Percentiles rank a stretch among this genome's conserved stretches.
These are phyloP conservation scores for Pica pica DNA, from an alignment of 2,113 vertebrate genomes.

Conservation along the genomic window DNA sequence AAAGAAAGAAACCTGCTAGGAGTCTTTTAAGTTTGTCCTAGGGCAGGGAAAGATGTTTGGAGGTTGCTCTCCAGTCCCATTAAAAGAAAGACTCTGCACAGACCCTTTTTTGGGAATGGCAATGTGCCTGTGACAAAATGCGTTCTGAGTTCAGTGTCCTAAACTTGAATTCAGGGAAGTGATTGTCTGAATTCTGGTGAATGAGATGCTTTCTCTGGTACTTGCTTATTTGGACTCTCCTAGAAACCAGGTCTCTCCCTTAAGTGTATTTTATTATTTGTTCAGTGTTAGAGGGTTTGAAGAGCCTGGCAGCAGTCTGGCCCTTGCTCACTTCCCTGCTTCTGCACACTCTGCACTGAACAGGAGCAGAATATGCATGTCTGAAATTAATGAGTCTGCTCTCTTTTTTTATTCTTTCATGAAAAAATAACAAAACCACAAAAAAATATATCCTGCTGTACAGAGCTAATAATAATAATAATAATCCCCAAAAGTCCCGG, in stretches of 20 bases:
- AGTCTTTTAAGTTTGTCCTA: not conserved
- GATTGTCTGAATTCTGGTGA: not conserved
- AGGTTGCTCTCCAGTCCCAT: not conserved
- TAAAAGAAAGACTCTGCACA: not conserved
- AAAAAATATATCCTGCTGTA: not conserved
- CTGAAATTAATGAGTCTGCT: not conserved
- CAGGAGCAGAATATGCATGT: not conserved
- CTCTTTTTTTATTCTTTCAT: not conserved
- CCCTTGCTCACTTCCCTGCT: not conserved
- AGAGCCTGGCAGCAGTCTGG: not conserved
- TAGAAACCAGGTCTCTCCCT: not conserved
- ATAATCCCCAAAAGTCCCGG: not conserved
- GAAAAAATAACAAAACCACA: not conserved
- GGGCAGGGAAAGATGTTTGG: not conserved
- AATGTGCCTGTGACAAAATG: not conserved
- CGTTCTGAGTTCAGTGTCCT: not conserved
- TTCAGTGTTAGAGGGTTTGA: not conserved
- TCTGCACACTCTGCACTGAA: not conserved
- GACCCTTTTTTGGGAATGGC: not conserved
- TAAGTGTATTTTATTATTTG: not conserved
- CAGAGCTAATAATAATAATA: not conserved
- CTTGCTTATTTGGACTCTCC: not conserved
- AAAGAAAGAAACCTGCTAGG: not conserved
- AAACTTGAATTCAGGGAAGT: not conserved
- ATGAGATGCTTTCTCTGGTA: not conserved